Evolutionary conservation across 2,888 invertebrate species (phyloP).

Genomic region (Sclerodermus sp.): DNA sequence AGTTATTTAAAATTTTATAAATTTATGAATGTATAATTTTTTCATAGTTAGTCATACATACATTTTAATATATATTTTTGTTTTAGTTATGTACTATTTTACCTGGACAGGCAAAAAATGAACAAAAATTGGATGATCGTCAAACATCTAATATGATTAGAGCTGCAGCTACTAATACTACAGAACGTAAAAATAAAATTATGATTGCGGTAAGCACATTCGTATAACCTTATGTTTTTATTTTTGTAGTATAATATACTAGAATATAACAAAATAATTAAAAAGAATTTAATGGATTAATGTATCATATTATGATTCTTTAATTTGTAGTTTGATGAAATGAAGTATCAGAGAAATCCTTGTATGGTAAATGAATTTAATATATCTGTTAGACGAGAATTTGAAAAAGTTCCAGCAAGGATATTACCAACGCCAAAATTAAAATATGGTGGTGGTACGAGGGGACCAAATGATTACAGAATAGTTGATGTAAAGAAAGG

Average conservation of each 20-base stretch:
- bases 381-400: conserved; percentile 71
- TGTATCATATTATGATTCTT: conserved; percentile 5
- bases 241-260: no score
- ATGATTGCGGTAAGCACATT: conserved; percentile 65
- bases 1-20: conserved; percentile 10
- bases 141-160: conserved; percentile 88
- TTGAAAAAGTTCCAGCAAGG: conserved; percentile 77
- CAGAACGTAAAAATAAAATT: conserved; percentile 78
- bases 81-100: conserved; percentile 61
- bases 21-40: no score
- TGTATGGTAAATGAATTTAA: conserved; percentile 77
- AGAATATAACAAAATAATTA: no score
- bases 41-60: no score
- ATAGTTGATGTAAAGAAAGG: conserved; percentile 51
- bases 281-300: not conserved
- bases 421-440: conserved; percentile 77
- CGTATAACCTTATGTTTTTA: not conserved
- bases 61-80: conserved; percentile 5
- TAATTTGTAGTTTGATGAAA: conserved; percentile 30
- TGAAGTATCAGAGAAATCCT: conserved; percentile 38
- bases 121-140: conserved; percentile 77
- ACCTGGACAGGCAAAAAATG: conserved; percentile 71
- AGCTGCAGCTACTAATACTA: conserved; percentile 80
- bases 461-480: conserved; percentile 42
- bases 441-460: conserved; percentile 58